phyloP scores from a whole-genome alignment of 1,140 invertebrate genomes.

The Cepaea nemoralis region DNA sequence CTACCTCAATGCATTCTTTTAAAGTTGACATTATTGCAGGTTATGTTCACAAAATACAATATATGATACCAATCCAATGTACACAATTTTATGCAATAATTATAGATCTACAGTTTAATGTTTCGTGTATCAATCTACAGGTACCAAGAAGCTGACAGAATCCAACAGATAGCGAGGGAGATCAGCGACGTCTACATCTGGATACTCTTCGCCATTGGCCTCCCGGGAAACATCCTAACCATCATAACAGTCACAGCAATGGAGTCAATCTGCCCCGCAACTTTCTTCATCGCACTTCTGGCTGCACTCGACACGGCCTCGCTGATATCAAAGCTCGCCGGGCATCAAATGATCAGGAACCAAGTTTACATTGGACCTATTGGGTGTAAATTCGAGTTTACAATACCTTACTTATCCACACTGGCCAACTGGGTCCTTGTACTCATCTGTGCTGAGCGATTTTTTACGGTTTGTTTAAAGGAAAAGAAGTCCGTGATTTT shows the following conservation, averaged over 20 bases:
- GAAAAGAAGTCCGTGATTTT: constrained; percentile 53
- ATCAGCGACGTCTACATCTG: constrained; percentile 57
- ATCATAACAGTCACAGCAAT: constrained; percentile 54
- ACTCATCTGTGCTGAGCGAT: constrained; percentile 57
- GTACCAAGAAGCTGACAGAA: neutral
- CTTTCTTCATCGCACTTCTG: constrained; percentile 54
- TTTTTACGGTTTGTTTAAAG: constrained; percentile 57
- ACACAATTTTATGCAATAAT: no score
- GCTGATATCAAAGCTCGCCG: constrained; percentile 54
- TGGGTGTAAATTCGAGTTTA: constrained; percentile 42
- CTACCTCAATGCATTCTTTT: no score
- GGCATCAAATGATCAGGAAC: constrained; percentile 48
- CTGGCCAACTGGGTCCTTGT: constrained; percentile 60
- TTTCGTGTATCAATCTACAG: neutral
- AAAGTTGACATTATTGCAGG: no score
- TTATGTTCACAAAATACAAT: no score
- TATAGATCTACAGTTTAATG: no score
- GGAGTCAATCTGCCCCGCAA: constrained; percentile 52
- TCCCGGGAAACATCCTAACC: constrained; percentile 54
- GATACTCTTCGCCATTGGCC: constrained; percentile 48
- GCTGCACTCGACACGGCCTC: constrained; percentile 51
- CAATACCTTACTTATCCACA: constrained; percentile 19
- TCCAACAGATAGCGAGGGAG: neutral
- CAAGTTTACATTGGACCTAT: constrained; percentile 44
- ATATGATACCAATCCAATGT: no score